phyloP scores from a whole-genome alignment of 1,140 invertebrate genomes.

The Branchinecta lynchi region DNA sequence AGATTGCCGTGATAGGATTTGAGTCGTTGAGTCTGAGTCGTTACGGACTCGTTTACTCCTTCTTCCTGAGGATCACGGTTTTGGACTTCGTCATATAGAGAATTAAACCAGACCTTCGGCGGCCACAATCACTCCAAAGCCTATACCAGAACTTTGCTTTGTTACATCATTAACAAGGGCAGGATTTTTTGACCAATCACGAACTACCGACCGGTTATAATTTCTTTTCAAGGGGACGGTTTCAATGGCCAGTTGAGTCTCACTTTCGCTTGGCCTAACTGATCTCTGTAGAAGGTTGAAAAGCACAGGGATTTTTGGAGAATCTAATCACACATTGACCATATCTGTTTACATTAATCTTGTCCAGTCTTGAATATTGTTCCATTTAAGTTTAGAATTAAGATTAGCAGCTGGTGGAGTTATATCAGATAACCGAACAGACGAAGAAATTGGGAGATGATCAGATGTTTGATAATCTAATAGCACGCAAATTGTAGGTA shows the following conservation, averaged over 20 bases:
- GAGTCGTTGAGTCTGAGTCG: too few relatives aligned
- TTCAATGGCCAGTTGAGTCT: not conserved
- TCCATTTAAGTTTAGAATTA: not conserved
- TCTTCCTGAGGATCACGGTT: too few relatives aligned
- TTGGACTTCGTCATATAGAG: too few relatives aligned
- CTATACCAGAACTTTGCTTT: not conserved
- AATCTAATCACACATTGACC: not conserved
- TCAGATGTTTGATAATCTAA: not conserved
- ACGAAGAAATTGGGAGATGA: not conserved
- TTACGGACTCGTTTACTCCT: too few relatives aligned
- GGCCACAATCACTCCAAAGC: not conserved
- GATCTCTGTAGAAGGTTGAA: not conserved
- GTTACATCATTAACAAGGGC: conserved; percentile 1
- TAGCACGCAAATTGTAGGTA: not conserved
- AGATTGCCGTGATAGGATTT: too few relatives aligned
- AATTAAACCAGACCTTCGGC: not conserved
- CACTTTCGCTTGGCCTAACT: not conserved
- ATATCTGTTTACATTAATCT: not conserved
- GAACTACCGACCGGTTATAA: not conserved
- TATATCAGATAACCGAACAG: not conserved
- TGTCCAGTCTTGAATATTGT: not conserved
- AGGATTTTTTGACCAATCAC: not conserved
- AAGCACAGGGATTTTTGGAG: not conserved
- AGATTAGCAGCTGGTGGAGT: not conserved
- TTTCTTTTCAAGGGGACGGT: not conserved